Percentiles rank a stretch among this genome's conserved stretches.
These are phyloP conservation scores for Gnathonemus longibarbis DNA, from an alignment of 2,113 vertebrate species.

Conservation along the genomic window DNA sequence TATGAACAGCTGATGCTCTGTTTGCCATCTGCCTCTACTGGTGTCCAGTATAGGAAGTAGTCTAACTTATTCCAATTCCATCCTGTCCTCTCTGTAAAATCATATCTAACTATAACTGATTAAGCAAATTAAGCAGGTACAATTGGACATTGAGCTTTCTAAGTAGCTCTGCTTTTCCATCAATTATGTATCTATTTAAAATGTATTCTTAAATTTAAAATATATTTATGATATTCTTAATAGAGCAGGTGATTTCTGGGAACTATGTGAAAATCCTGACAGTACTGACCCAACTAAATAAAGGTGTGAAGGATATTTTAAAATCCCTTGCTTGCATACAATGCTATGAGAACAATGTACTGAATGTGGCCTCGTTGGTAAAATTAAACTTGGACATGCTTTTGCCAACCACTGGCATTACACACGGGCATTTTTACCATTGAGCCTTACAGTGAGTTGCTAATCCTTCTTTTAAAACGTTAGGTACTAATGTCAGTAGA, in stretches of 20 bases:
- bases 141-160: neutral
- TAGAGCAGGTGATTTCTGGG: neutral
- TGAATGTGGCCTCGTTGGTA: constrained; percentile 11
- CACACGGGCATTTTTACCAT: neutral
- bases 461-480: neutral
- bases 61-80: neutral
- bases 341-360: constrained; percentile 19
- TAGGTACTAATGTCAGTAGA: neutral
- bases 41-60: neutral
- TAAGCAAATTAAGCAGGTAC: neutral
- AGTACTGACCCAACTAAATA: constrained; percentile 10
- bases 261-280: neutral
- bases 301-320: constrained; percentile 10
- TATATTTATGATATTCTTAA: neutral
- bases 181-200: neutral
- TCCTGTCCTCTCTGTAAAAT: neutral
- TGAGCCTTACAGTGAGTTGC: neutral
- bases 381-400: constrained; percentile 13
- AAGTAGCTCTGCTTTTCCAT: neutral
- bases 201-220: neutral
- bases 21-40: neutral
- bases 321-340: neutral
- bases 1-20: neutral
- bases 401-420: neutral
- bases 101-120: neutral